phyloP scores from a whole-genome alignment of 1,140 invertebrate genomes.

The Drosophila orena region DNA sequence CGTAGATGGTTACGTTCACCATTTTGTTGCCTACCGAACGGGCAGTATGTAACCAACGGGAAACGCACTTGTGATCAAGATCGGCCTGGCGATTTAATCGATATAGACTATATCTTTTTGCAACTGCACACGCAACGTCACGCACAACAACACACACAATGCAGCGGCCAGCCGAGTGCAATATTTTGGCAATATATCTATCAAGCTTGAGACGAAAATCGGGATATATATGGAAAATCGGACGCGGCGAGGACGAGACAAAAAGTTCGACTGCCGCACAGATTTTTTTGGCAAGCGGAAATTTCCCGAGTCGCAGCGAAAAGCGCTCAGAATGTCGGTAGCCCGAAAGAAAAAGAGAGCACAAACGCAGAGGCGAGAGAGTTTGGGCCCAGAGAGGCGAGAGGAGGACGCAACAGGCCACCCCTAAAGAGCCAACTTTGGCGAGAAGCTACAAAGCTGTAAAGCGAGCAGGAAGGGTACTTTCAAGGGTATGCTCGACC shows the following conservation, averaged over 20 bases:
- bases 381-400: conserved; percentile 12
- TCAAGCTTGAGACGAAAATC: conserved; percentile 8
- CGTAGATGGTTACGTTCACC: conserved; percentile 83
- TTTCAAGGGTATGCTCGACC: conserved; percentile 2
- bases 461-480: background rate
- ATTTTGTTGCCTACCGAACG: conserved; percentile 63
- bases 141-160: conserved; percentile 65
- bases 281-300: conserved; percentile 63
- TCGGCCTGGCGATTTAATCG: conserved; percentile 2
- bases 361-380: conserved; percentile 41
- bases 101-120: conserved; percentile 18
- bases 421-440: conserved; percentile 59
- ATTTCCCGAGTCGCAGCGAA: conserved; percentile 58
- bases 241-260: conserved; percentile 48
- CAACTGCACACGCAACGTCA: conserved; percentile 24
- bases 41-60: conserved; percentile 46
- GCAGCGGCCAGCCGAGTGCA: conserved; percentile 18
- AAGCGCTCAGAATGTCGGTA: conserved; percentile 60
- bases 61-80: conserved; percentile 38
- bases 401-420: conserved; percentile 59
- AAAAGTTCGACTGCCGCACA: conserved; percentile 59
- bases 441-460: background rate
- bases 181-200: conserved; percentile 23
- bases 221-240: conserved; percentile 18
- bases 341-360: conserved; percentile 32